These are phyloP conservation scores for Rotaria sp. DNA, from an alignment of 2,888 invertebrate genomes.

Conservation along the genomic window DNA sequence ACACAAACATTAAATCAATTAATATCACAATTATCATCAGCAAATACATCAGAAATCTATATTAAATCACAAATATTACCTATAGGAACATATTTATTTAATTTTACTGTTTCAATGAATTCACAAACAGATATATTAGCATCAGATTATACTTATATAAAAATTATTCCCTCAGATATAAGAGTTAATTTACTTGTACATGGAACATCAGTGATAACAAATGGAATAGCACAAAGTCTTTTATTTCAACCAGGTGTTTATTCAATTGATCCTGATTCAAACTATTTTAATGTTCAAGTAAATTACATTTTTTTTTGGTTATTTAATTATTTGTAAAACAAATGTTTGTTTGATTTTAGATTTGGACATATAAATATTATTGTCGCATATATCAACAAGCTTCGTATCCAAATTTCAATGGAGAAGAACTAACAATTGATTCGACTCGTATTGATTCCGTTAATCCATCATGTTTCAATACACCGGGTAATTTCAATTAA, in stretches of 20 bases:
- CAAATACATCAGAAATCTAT: constrained; percentile 9
- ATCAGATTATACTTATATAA: not conserved
- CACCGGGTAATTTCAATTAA: not conserved
- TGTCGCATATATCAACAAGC: not conserved
- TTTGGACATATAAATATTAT: not conserved
- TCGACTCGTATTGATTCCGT: not conserved
- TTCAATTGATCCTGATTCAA: constrained; percentile 11
- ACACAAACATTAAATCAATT: not conserved
- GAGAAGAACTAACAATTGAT: not conserved
- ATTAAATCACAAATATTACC: not conserved
- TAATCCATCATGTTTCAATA: not conserved
- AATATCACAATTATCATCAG: not conserved
- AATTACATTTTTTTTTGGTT: not conserved
- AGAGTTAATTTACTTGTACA: not conserved
- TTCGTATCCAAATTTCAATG: not conserved
- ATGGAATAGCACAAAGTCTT: not conserved
- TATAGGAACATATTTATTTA: not conserved
- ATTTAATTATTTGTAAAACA: no score
- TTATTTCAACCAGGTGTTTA: not conserved
- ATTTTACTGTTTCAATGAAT: not conserved
- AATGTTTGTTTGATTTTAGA: not conserved
- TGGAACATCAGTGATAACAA: not conserved
- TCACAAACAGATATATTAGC: not conserved
- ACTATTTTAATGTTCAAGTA: not conserved
- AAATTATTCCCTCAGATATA: not conserved